Conservation (phyloP, 92 coral and sea anemone species). For the Phenganax subtilis region DNA sequence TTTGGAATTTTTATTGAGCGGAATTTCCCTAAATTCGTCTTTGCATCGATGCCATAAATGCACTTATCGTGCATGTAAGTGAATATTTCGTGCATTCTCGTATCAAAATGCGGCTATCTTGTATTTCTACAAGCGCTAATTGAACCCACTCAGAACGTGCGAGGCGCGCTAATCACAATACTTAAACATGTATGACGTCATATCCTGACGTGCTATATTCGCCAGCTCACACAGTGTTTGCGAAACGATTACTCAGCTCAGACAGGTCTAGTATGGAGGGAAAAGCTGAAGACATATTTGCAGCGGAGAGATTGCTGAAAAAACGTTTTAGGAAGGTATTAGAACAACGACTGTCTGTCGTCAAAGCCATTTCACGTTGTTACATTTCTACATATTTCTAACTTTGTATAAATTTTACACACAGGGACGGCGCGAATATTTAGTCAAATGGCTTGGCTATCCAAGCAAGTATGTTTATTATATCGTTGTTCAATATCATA, state of each 20-base stretch:
- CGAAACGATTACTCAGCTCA: slow-evolving; percentile 15
- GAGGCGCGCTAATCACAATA: slow-evolving; percentile 10
- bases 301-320: slow-evolving; percentile 37
- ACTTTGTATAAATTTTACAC: not conserved
- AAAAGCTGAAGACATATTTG: slow-evolving; percentile 25
- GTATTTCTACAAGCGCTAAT: not conserved
- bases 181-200: slow-evolving; percentile 41
- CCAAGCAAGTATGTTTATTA: slow-evolving; percentile 32
- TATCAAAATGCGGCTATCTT: no score
- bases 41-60: no score
- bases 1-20: no score
- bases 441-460: slow-evolving; percentile 40
- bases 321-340: slow-evolving; percentile 31
- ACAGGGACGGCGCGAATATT: slow-evolving; percentile 30
- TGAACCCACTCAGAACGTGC: slow-evolving; percentile 23
- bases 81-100: no score
- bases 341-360: not conserved
- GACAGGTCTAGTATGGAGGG: slow-evolving; percentile 12
- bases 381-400: not conserved
- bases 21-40: no score
- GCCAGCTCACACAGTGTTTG: slow-evolving; percentile 24
- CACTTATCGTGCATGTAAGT: no score
- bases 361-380: not conserved
- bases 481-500: not conserved
- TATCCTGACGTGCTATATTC: slow-evolving; percentile 36